phyloP scores from a whole-genome alignment of 1,140 invertebrate species.

The Zophobas atratus region DNA sequence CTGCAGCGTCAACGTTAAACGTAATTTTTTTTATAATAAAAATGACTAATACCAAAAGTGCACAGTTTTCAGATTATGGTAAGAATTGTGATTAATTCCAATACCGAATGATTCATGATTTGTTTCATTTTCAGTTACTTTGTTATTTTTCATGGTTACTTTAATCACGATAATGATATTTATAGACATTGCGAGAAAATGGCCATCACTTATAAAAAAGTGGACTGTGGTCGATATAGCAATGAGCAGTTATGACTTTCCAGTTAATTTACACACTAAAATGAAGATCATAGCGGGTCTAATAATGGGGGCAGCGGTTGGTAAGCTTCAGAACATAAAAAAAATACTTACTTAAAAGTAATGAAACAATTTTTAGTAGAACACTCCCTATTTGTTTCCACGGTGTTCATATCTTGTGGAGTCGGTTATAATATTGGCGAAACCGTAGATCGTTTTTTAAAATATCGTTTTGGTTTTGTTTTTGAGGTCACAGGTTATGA shows the following conservation, averaged over 20 bases:
- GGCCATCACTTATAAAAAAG: conserved; percentile 52
- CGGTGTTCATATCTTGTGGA: background rate
- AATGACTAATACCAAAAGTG: background rate
- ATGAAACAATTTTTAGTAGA: conserved; percentile 6
- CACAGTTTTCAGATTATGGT: conserved; percentile 12
- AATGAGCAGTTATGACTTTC: conserved; percentile 54
- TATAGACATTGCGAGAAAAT: conserved; percentile 52
- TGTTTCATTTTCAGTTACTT: conserved; percentile 17
- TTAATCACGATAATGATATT: background rate
- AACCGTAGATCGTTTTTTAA: background rate
- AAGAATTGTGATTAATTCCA: background rate
- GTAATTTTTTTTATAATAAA: background rate
- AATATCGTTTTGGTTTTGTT: background rate
- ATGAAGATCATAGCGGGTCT: background rate
- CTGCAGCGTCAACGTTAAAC: background rate
- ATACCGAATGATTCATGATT: background rate
- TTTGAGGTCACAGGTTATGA: conserved; percentile 11
- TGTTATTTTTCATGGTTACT: conserved; percentile 14
- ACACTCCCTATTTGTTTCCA: background rate
- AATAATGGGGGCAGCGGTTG: conserved; percentile 1
- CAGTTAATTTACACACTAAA: conserved; percentile 43
- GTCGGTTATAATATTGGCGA: background rate
- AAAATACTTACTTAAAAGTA: background rate
- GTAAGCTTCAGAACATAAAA: conserved; percentile 23
- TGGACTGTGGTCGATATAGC: conserved; percentile 53